Conservation (phyloP, 2,888 invertebrate species). For the Harpalus rufipes region DNA sequence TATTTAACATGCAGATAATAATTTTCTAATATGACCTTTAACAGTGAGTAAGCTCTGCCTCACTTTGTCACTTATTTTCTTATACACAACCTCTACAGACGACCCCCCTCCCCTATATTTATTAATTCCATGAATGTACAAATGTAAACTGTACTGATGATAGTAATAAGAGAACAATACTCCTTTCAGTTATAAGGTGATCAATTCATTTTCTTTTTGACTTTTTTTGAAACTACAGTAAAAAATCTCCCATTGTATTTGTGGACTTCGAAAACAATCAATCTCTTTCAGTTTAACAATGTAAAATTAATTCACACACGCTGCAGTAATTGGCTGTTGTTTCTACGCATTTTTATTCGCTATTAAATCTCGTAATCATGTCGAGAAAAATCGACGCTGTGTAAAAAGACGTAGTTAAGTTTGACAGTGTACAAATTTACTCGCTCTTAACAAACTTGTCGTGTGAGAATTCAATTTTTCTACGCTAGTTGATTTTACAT, state of each 20-base stretch:
- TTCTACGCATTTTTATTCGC: slow-evolving; percentile 43
- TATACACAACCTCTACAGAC: too few relatives aligned
- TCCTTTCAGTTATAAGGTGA: background rate
- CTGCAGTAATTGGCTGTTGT: slow-evolving; percentile 30
- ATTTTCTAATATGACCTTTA: too few relatives aligned
- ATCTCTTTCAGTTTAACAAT: slow-evolving; percentile 6
- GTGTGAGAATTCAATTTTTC: slow-evolving; percentile 64
- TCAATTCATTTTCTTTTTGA: background rate
- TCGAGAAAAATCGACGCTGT: slow-evolving; percentile 49
- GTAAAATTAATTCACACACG: slow-evolving; percentile 27
- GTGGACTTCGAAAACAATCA: background rate
- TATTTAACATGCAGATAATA: too few relatives aligned
- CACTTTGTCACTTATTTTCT: too few relatives aligned
- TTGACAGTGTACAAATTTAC: slow-evolving; percentile 65
- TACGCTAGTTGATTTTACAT: slow-evolving; percentile 59
- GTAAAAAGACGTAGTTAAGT: slow-evolving; percentile 58
- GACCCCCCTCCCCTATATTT: too few relatives aligned
- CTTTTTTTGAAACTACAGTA: background rate
- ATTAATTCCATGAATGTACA: too few relatives aligned
- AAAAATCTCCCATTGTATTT: background rate
- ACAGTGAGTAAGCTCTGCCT: too few relatives aligned
- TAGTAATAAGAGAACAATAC: background rate
- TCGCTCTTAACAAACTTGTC: slow-evolving; percentile 62
- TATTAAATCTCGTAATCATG: slow-evolving; percentile 45
- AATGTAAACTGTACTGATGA: background rate